These are phyloP conservation scores for Oreochromis tanganicae DNA, from an alignment of 2,113 vertebrate genomes.

Conservation along the genomic window DNA sequence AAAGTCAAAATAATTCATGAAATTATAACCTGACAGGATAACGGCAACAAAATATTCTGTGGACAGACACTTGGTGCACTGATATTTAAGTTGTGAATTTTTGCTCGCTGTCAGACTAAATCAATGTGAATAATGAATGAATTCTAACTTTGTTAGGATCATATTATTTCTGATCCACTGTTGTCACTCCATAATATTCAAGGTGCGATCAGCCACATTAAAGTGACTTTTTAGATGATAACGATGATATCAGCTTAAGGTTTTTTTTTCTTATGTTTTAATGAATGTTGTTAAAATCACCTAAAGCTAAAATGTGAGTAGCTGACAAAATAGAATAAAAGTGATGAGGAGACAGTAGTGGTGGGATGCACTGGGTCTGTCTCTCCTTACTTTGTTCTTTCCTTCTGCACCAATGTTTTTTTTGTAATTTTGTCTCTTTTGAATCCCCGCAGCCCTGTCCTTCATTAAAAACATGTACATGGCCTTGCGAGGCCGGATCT, in stretches of 20 bases:
- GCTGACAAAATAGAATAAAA: neutral
- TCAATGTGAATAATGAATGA: neutral
- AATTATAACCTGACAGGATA: neutral
- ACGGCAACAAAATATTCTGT: neutral
- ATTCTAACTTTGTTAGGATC: neutral
- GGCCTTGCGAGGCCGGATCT: neutral
- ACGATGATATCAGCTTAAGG: neutral
- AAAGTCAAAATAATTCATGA: neutral
- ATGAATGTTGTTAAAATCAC: neutral
- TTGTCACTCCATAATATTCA: neutral
- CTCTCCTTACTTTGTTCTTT: neutral
- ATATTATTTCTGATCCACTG: neutral
- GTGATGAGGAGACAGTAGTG: neutral
- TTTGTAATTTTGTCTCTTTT: neutral
- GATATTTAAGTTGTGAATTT: neutral
- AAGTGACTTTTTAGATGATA: neutral
- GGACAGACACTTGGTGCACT: neutral
- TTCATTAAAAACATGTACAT: neutral
- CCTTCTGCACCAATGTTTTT: neutral
- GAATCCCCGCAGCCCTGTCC: neutral
- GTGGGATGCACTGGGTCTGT: conserved; percentile 11
- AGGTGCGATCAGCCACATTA: neutral
- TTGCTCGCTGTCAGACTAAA: neutral
- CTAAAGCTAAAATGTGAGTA: conserved; percentile 11
- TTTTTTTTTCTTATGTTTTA: neutral